Base-by-base conservation (phyloP, 2,888 invertebrate species). In the Rotaria macrura region DNA sequence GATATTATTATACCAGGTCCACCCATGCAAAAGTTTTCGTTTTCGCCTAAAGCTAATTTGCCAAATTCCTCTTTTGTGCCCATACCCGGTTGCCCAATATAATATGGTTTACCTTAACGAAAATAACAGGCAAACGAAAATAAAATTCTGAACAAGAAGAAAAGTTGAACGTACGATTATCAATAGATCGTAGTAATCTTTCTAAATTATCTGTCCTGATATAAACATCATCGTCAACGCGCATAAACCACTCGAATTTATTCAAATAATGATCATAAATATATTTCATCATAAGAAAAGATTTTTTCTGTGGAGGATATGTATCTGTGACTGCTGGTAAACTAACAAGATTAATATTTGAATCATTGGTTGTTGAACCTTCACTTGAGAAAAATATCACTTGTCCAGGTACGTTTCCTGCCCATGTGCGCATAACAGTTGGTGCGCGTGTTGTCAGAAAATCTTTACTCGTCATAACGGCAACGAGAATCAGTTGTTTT, bases 1-100 rank as follows among this genome's bases (percentile, higher is more conserved):
- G 96, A 96, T 87, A 97, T 91, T 84, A 98, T 93, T 86, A 99
- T 95, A 0, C 98, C 97, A 0, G 99, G 97, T 0, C 99, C 99
- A 47, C 99, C 99, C 99, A 99, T 99, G 91, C 98, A 99, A 91
- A 97, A 99, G 91, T 99, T 99, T 92, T 98, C 97, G 90, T 89
- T 88, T 29, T 87, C 88, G 20, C 89, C 88, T 88, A 98, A 92
- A 38, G 95, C 94, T 54, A 98, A 91, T 74, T 94, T 92, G 7
- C 97, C 97, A 89, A 96, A 94, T 90, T 98, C 97, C 87, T 95
- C 92, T 87, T 90, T 90, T 86, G 91, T 92, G 40, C 92, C 92
- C 74, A 91, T 89, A 29, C 92, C 92, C n/a, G 92, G 92, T 88
- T 93, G 93, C 17, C 93, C 93, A 88, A 97, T 95, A 89, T 95